Evolutionary conservation across 2,797 vertebrate genomes (phyloP), one percentile per base, ranked within the genome.

Genomic region (Peromyscus melanophrys): DNA sequence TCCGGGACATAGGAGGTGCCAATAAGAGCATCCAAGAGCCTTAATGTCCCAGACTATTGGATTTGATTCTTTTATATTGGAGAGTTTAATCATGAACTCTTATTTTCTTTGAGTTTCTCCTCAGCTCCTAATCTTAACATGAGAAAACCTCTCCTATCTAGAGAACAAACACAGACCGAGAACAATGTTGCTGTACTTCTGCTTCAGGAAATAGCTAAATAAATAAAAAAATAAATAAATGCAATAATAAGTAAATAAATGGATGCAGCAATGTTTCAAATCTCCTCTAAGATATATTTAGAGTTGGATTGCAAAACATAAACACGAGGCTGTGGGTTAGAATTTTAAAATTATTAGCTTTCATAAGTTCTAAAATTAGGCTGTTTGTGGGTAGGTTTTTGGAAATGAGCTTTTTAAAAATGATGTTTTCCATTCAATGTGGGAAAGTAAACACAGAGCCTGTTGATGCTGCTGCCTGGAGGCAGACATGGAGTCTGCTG

Each of bases 331-430:
- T 52, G 12, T 88, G 78, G 65, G 69, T 59, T 65, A 90, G 81
- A 88, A 90, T 96, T 96, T 86, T 93, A 43, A 97, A 96, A 97
- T 97, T 95, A 96, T 96, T 97, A 96, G 91, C 69, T 96, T 89
- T 97, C 86, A 80, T 92, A 31, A 3, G 11, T 92, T 97, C 97
- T 97, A 95, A 98, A 97, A 95, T 97, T 97, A 97, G 85, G 49
- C 78, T 80, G 34, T 65, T 92, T 73, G 3, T 92, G 59, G 84
- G 57, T n/a, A 63, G 76, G 65, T 4, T 92, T 97, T 59, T 69
- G 57, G 61, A 94, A 95, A 93, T 96, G 14, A 92, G 75, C 40
- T 93, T 96, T 96, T 96, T 85, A 67, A 78, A 93, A 93, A 93
- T 84, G 12, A 95, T 95, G 46, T 94, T 97, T 97, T 69, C 76